These are phyloP conservation scores for Sphaerophoria taeniata DNA, from an alignment of 2,888 invertebrate genomes.

Conservation along the genomic window DNA sequence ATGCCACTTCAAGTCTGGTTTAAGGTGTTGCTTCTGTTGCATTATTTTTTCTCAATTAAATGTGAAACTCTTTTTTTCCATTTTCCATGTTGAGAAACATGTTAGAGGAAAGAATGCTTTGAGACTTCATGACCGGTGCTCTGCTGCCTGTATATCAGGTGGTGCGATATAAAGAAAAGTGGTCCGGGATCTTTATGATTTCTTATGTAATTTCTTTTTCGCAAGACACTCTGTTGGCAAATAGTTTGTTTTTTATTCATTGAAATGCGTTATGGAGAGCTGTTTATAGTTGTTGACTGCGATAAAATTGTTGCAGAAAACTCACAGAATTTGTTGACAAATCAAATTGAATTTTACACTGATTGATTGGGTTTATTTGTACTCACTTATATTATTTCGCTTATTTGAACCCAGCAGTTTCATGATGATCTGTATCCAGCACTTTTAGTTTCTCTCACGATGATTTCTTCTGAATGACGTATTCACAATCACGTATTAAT, in stretches of 20 bases:
- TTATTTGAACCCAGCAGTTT: constrained; percentile 61
- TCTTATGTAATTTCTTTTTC: constrained; percentile 27
- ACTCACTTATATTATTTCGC: constrained; percentile 67
- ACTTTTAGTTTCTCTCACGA: background rate
- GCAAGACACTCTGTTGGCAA: background rate
- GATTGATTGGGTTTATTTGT: background rate
- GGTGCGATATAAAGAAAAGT: background rate
- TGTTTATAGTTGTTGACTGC: background rate
- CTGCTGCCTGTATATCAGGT: constrained; percentile 3
- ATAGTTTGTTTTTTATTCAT: background rate
- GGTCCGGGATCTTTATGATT: constrained; percentile 35
- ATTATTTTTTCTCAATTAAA: constrained; percentile 23
- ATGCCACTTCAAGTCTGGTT: constrained; percentile 25
- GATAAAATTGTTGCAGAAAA: background rate
- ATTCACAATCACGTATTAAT: background rate
- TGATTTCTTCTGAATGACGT: constrained; percentile 5
- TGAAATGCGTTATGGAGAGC: background rate
- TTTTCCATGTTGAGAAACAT: constrained; percentile 4
- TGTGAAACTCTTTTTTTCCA: constrained; percentile 16
- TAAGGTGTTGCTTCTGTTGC: constrained; percentile 15
- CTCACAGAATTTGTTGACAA: background rate
- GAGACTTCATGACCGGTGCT: background rate
- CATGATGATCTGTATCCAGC: constrained; percentile 35
- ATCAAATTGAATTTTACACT: background rate
- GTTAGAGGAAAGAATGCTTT: constrained; percentile 23